Evolutionary conservation across 2,797 vertebrate genomes (phyloP).

Genomic region (Botia kubotai): DNA sequence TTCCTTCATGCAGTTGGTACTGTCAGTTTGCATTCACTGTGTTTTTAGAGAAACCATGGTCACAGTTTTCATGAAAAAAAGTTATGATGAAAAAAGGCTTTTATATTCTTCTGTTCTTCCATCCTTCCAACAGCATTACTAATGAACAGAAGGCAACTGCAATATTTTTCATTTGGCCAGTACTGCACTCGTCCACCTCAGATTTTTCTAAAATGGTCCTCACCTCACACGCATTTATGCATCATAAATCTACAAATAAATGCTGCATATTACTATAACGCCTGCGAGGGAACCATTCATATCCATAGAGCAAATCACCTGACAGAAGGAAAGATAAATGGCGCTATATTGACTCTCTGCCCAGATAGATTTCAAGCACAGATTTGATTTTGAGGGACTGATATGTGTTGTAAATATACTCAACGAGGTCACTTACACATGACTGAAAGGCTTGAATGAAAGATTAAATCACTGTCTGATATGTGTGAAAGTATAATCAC

Average conservation of each 20-base stretch:
- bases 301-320: slow-evolving; percentile 32
- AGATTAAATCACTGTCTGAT: slow-evolving; percentile 8
- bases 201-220: slow-evolving; percentile 45
- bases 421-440: slow-evolving; percentile 16
- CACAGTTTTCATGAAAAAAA: too few relatives aligned
- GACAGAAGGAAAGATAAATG: slow-evolving; percentile 38
- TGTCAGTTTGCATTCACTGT: too few relatives aligned
- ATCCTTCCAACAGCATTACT: too few relatives aligned
- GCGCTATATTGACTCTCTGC: slow-evolving; percentile 20
- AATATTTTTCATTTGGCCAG: slow-evolving; percentile 6
- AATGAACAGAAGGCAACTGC: neutral
- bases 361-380: slow-evolving; percentile 40
- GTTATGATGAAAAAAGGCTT: too few relatives aligned
- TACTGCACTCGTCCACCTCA: slow-evolving; percentile 33
- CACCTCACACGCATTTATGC: slow-evolving; percentile 33
- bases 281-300: slow-evolving; percentile 27
- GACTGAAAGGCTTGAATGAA: slow-evolving; percentile 15
- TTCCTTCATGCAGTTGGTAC: too few relatives aligned
- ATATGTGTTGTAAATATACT: slow-evolving; percentile 29
- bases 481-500: neutral
- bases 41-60: too few relatives aligned
- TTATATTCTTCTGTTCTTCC: too few relatives aligned
- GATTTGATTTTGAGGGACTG: slow-evolving; percentile 40
- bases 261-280: slow-evolving; percentile 42
- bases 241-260: slow-evolving; percentile 54